Base-by-base conservation (phyloP, 35 echinoderm and acorn worm species). In the Heliocidaris erythrogramma region DNA sequence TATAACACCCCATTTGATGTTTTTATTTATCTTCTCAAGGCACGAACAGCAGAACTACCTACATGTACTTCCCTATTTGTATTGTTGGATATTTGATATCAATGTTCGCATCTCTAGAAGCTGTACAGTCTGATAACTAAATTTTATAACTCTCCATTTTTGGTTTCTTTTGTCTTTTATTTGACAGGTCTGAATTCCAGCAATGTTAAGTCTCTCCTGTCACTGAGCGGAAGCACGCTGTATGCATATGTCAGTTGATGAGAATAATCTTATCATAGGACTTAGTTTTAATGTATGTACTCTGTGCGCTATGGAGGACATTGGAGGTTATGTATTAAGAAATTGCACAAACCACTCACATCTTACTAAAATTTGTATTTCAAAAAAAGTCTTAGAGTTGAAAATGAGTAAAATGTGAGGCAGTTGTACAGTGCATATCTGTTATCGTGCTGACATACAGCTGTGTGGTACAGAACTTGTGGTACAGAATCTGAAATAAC, bases 221-320 rank as follows among this genome's bases (percentile, higher is more conserved):
- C 87, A 27, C 32, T 89, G 31, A 35, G 87, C 10, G 87, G 87
- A 13, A 89, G 87, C 30, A 89, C 87, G 3, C 87, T 89, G 87
- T 89, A 89, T 89, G 87, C 87, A 32, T 89, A 89, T 9, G 87
- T 89, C 87, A 89, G 87, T 89, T 89, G 87, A 89, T 89, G 87
- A 89, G 87, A 48, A 18, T n/a, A 78, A n/a, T 78, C 65, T 27
- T 27, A 56, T 21, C 27, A 21, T 78, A 78, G 65, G 21, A 78
- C 27, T 78, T 78, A 78, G 21, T 56, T 56, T 56, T 4, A 27
- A 78, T 42, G 65, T 78, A 21, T 78, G 65, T 78, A 78, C 27
- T 78, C 18, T 78, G 65, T n/a, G 27, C 65, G 27, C 27, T n/a
- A 7, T 27, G 18, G 21, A 18, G 52, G 14, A 56, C 52, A 10